phyloP scores from a whole-genome alignment of 2,888 invertebrate species.

The Cyclophora punctaria region DNA sequence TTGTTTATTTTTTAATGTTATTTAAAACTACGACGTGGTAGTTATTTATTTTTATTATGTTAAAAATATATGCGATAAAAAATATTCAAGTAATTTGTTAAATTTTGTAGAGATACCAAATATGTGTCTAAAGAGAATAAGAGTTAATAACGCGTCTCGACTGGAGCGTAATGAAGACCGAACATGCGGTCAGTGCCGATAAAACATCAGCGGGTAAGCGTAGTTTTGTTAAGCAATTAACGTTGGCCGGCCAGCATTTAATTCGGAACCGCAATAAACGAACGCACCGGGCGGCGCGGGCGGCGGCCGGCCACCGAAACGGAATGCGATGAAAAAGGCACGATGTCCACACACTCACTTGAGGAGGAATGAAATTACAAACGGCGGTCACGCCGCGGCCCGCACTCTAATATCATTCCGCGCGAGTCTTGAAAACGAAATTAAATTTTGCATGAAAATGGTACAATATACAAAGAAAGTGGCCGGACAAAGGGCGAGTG shows the following conservation, averaged over 20 bases:
- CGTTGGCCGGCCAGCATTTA: constrained; percentile 60
- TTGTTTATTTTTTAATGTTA: no score
- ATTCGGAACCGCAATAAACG: constrained; percentile 69
- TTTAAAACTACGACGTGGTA: no score
- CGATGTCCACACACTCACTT: constrained; percentile 69
- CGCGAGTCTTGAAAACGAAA: constrained; percentile 74
- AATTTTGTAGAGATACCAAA: no score
- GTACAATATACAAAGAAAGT: constrained; percentile 73
- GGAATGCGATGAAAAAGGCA: constrained; percentile 74
- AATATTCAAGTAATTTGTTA: no score
- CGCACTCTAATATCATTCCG: constrained; percentile 68
- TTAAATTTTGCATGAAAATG: constrained; percentile 75
- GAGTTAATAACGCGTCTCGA: no score
- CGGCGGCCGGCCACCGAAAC: constrained; percentile 53
- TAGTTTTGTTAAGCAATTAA: constrained; percentile 68
- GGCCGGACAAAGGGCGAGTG: constrained; percentile 64
- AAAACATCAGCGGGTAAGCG: constrained; percentile 46
- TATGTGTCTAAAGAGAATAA: no score
- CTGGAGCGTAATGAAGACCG: neutral
- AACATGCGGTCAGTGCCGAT: constrained; percentile 34
- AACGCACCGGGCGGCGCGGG: constrained; percentile 31
- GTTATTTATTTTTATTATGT: no score
- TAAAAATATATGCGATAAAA: no score
- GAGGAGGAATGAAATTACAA: constrained; percentile 70
- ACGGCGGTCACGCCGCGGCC: constrained; percentile 51